Evolutionary conservation across 2,888 invertebrate genomes (phyloP).

Genomic region (Brenthis ino): DNA sequence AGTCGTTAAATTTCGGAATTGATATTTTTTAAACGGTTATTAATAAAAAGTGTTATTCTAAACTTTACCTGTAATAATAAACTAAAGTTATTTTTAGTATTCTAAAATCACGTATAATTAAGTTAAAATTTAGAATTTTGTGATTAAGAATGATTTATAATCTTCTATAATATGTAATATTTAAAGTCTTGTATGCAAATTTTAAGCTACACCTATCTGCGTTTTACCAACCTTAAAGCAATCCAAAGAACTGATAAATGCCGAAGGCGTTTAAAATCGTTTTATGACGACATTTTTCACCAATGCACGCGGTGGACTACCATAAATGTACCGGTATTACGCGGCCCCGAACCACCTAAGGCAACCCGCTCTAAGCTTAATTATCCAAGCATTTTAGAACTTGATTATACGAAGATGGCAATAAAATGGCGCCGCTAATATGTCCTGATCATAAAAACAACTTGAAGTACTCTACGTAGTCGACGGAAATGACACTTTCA

Average conservation of each 20-base stretch:
- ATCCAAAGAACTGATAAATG: slow-evolving; percentile 53
- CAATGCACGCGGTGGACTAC: slow-evolving; percentile 63
- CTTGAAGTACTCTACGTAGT: slow-evolving; percentile 21
- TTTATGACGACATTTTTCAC: slow-evolving; percentile 70
- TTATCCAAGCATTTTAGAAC: slow-evolving; percentile 68
- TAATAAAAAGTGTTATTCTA: too few species aligned
- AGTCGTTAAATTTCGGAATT: too few species aligned
- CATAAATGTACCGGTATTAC: slow-evolving; percentile 71
- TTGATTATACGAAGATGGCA: slow-evolving; percentile 63
- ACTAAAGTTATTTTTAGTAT: too few species aligned
- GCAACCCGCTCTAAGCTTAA: slow-evolving; percentile 67
- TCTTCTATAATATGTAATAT: slow-evolving; percentile 8
- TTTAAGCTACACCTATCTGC: slow-evolving; percentile 3
- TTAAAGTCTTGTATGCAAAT: slow-evolving; percentile 1
- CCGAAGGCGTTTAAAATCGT: slow-evolving; percentile 65
- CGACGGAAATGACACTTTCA: slow-evolving; percentile 40
- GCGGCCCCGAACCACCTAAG: slow-evolving; percentile 70
- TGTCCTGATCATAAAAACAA: slow-evolving; percentile 40
- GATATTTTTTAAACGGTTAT: too few species aligned
- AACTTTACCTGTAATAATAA: too few species aligned
- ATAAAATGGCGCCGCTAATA: slow-evolving; percentile 44
- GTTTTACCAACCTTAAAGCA: slow-evolving; percentile 29
- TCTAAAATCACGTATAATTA: too few species aligned
- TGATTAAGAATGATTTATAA: not conserved
- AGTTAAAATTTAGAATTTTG: too few species aligned